Percentiles rank a stretch among this genome's conserved stretches.
Conservation (phyloP, 1,140 invertebrate genomes). For the Babylonia areolata region DNA sequence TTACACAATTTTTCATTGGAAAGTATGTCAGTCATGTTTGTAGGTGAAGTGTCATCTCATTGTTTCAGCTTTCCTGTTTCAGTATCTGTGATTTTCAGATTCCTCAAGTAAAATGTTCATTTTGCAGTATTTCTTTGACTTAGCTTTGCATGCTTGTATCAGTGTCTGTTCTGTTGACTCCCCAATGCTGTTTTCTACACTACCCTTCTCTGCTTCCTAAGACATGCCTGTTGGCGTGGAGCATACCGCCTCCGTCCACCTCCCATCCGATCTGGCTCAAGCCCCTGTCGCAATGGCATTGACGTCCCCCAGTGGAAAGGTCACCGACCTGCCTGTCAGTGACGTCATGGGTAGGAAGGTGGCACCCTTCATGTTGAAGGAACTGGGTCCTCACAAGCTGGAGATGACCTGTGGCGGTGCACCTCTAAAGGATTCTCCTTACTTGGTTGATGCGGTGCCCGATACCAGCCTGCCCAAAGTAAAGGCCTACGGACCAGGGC, state of each 20-base stretch:
- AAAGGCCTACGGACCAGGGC: conserved; percentile 84
- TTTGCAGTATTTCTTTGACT: neutral
- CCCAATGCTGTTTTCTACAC: neutral
- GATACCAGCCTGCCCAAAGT: conserved; percentile 76
- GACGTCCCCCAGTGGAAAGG: conserved; percentile 70
- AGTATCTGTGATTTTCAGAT: neutral
- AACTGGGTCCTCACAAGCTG: conserved; percentile 81
- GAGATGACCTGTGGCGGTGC: conserved; percentile 65
- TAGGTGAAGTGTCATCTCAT: no score
- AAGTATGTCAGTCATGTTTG: neutral
- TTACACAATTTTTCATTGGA: neutral
- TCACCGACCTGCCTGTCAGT: conserved; percentile 79
- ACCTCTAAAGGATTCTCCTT: conserved; percentile 70
- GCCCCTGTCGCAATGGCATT: conserved; percentile 81
- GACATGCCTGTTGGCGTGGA: conserved; percentile 74
- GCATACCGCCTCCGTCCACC: conserved; percentile 86
- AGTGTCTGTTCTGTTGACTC: neutral
- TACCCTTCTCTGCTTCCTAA: conserved; percentile 42
- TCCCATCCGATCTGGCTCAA: conserved; percentile 75
- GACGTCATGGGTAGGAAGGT: conserved; percentile 85
- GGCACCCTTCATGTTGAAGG: conserved; percentile 89
- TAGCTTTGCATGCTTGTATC: neutral
- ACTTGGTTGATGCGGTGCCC: conserved; percentile 62
- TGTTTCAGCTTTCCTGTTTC: no score
- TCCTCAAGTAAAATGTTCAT: neutral